Evolutionary conservation across 92 coral and sea anemone species (phyloP), one percentile per base, ranked within the genome.

Genomic region (Metridium senile): DNA sequence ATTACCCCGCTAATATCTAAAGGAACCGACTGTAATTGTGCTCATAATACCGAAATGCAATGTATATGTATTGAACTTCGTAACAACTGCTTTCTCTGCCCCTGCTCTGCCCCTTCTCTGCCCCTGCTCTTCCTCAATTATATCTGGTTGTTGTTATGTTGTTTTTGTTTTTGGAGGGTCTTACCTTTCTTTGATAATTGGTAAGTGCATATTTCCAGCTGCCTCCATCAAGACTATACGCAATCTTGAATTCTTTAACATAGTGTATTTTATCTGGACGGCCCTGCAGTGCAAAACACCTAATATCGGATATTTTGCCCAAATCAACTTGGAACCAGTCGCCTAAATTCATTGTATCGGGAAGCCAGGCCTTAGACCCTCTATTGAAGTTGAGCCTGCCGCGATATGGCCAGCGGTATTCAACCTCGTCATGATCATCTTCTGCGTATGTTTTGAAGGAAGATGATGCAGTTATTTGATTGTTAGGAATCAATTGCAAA

Each of bases 301-400:
- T 85, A 18, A 93, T 75, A 57, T 70, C 84, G 28, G 76, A 29
- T 26, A 72, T 72, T 51, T 81, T 23, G 16, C 74, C 83, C 27
- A 89, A 67, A 33, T 82, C 89, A 18, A 93, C 92, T 85, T 93
- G 84, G 21, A 82, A 78, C 92, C 86, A 90, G 46, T 82, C 86
- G 20, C 68, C 78, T 27, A 22, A 8, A 11, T 34, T 69, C 39
- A 27, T 34, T 19, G 8, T 20, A 46, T 62, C 78, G 17, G 93
- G 87, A 10, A 56, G 70, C 98, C 98, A 93, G 0, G 71, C 58
- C 51, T 16, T 7, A n/a, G 80, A 74, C 1, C 47, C 62, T 2
- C 1, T 49, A 49, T 76, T 62, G 8, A 49, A 26, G 45, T 80
- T 82, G 10, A 93, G 85, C 23, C 98, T 89, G 7, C 96, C 98